Percentiles rank a stretch among this genome's conserved stretches.
phyloP scores from a whole-genome alignment of 2,888 invertebrate genomes.

The Prosopocoilus inquinatus region DNA sequence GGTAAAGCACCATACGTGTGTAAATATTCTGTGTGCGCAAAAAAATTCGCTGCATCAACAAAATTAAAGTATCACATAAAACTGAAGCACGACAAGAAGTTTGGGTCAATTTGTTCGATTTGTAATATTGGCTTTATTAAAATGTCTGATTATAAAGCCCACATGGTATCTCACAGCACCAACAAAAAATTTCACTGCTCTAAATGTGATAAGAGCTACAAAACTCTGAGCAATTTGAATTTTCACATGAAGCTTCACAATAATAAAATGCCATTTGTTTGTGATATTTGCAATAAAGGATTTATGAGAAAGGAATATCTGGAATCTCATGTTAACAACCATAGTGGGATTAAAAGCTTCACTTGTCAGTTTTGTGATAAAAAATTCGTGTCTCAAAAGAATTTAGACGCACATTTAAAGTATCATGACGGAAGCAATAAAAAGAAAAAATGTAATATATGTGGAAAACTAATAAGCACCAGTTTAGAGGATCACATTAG shows the following conservation, averaged over 20 bases:
- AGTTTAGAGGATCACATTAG: constrained; percentile 47
- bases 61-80: constrained; percentile 46
- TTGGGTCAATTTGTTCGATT: constrained; percentile 46
- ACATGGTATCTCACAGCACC: constrained; percentile 46
- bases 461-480: constrained; percentile 42
- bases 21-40: constrained; percentile 39
- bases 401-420: constrained; percentile 45
- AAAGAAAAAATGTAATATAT: constrained; percentile 43
- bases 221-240: constrained; percentile 48
- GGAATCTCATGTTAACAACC: constrained; percentile 45
- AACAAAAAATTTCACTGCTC: constrained; percentile 46
- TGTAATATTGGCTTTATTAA: constrained; percentile 49
- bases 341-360: constrained; percentile 45
- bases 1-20: constrained; percentile 43
- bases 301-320: constrained; percentile 48
- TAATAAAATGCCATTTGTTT: constrained; percentile 40
- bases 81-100: constrained; percentile 48
- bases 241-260: constrained; percentile 47
- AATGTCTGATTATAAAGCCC: constrained; percentile 46
- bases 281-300: constrained; percentile 43
- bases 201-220: constrained; percentile 46
- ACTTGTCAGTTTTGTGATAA: constrained; percentile 42
- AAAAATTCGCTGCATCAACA: constrained; percentile 43
- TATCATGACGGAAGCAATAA: constrained; percentile 44
- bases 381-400: constrained; percentile 46